phyloP scores from a whole-genome alignment of 2,888 invertebrate species.

The Gortyna flavago region DNA sequence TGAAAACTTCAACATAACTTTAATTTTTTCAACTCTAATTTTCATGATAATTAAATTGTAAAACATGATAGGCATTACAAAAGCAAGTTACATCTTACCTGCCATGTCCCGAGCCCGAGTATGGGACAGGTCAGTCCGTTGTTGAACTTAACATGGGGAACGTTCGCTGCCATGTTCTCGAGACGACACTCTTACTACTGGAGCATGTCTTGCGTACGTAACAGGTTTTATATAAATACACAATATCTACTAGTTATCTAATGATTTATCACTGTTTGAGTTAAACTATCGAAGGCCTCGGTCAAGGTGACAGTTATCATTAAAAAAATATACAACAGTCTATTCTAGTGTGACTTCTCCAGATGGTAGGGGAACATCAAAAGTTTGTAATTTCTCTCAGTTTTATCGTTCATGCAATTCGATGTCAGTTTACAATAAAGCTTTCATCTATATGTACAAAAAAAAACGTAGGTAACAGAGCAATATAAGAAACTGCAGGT shows the following conservation, averaged over 20 bases:
- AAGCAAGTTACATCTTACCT: slow-evolving; percentile 78
- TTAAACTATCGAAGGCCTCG: slow-evolving; percentile 15
- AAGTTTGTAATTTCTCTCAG: too few relatives aligned
- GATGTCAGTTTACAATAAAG: neutral
- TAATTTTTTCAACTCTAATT: neutral
- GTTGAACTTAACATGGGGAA: slow-evolving; percentile 83
- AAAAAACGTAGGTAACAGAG: neutral
- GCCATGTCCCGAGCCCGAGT: slow-evolving; percentile 91
- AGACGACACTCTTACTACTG: slow-evolving; percentile 32
- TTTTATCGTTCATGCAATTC: neutral
- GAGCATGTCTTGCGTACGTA: slow-evolving; percentile 9
- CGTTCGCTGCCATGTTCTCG: slow-evolving; percentile 56
- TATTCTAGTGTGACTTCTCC: neutral
- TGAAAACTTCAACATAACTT: neutral
- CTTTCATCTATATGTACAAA: neutral
- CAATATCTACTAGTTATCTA: slow-evolving; percentile 22
- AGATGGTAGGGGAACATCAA: neutral
- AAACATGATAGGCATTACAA: neutral
- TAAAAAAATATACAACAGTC: neutral
- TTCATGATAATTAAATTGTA: neutral
- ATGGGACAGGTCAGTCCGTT: slow-evolving; percentile 88
- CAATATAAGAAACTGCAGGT: neutral
- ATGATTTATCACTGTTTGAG: slow-evolving; percentile 31
- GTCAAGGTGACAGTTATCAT: slow-evolving; percentile 29
- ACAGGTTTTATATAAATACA: slow-evolving; percentile 27